Evolutionary conservation across 2,888 invertebrate species (phyloP).

Genomic region (Pristionchus maxplancki): DNA sequence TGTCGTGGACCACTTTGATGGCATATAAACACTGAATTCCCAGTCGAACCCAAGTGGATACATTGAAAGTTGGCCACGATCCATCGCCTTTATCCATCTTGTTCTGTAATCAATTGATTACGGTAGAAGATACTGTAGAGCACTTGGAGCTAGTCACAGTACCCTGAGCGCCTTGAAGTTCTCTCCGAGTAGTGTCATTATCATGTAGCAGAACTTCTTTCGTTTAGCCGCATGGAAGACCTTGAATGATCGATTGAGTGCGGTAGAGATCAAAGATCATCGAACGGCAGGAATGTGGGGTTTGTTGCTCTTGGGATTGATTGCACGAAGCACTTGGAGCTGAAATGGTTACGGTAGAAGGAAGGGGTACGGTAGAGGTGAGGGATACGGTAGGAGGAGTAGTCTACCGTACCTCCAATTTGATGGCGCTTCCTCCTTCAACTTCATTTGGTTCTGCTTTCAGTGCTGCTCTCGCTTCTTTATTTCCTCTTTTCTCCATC

Average conservation of each 20-base stretch:
- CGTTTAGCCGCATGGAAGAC: constrained; percentile 65
- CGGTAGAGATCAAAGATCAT: neutral
- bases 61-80: neutral
- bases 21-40: constrained; percentile 67
- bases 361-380: neutral
- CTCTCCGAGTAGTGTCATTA: constrained; percentile 68
- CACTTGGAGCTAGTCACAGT: neutral
- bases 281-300: constrained; percentile 63
- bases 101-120: neutral
- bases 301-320: constrained; percentile 60
- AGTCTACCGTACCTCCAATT: constrained; percentile 60
- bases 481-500: constrained; percentile 42
- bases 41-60: constrained; percentile 54
- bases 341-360: constrained; percentile 50
- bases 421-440: constrained; percentile 71
- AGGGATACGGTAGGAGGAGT: neutral
- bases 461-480: constrained; percentile 59
- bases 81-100: neutral
- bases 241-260: neutral
- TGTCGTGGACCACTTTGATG: constrained; percentile 63
- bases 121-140: neutral
- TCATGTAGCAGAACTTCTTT: constrained; percentile 69
- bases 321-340: constrained; percentile 58
- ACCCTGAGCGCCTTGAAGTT: constrained; percentile 63
- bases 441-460: constrained; percentile 72